These are phyloP conservation scores for Lophura nycthemera DNA, from an alignment of 2,113 vertebrate genomes.

Conservation along the genomic window DNA sequence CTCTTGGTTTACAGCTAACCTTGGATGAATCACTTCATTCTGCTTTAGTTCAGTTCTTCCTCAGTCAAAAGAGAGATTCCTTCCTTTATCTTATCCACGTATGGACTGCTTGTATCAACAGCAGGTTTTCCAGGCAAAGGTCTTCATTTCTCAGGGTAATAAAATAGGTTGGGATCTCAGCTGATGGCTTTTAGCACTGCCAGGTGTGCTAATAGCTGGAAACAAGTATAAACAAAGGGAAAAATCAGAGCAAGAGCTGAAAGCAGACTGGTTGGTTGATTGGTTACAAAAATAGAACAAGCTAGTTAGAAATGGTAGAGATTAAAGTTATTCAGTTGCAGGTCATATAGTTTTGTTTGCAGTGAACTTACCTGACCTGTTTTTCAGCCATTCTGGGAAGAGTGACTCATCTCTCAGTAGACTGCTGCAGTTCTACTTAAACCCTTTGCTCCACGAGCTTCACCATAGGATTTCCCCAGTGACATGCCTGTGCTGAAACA, in stretches of 20 bases:
- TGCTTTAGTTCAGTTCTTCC: neutral
- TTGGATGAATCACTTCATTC: neutral
- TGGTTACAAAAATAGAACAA: neutral
- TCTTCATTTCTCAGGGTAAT: neutral
- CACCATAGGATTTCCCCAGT: neutral
- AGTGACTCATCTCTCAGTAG: neutral
- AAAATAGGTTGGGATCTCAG: neutral
- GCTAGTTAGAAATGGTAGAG: neutral
- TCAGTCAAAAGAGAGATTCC: fast-evolving
- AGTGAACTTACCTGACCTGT: neutral
- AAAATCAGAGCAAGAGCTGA: fast-evolving
- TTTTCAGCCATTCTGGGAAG: conserved; percentile 30
- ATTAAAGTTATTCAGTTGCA: neutral
- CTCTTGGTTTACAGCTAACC: neutral
- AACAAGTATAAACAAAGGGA: neutral
- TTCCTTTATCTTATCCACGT: neutral
- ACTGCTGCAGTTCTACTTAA: fast-evolving
- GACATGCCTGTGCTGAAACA: neutral
- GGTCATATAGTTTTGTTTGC: neutral
- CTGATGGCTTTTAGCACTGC: neutral
- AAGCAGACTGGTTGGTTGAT: fast-evolving
- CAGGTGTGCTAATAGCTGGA: neutral
- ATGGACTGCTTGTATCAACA: neutral
- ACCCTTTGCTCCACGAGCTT: neutral
- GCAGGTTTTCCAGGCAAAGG: neutral